phyloP scores from a whole-genome alignment of 2,113 vertebrate species.

The Campylomormyrus tamandua region DNA sequence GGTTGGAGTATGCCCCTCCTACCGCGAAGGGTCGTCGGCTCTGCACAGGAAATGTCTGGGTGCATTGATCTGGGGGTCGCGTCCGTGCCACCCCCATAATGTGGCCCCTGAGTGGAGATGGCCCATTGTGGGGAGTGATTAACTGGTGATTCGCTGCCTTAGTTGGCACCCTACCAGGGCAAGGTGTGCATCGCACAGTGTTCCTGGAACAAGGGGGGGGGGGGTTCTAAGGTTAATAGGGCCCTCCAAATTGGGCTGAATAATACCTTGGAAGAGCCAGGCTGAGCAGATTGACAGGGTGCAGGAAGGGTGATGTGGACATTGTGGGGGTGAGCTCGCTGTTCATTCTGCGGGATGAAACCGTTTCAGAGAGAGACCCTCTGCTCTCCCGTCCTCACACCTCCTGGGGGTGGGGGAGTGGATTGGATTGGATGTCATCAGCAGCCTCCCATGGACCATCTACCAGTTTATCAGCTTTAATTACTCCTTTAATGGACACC shows the following conservation, averaged over 20 bases:
- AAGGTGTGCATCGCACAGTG: background rate
- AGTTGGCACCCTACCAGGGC: conserved; percentile 5
- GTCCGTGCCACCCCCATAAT: background rate
- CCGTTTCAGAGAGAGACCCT: background rate
- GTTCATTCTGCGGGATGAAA: background rate
- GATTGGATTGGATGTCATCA: background rate
- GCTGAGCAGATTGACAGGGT: background rate
- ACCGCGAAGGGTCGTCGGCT: background rate
- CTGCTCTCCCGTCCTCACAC: background rate
- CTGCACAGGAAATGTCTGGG: background rate
- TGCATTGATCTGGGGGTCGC: background rate
- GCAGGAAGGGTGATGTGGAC: background rate
- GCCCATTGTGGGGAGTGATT: background rate
- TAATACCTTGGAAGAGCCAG: background rate
- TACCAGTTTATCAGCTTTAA: conserved; percentile 46
- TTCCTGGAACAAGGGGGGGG: conserved; percentile 1
- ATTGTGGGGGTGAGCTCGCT: background rate
- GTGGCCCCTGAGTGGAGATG: background rate
- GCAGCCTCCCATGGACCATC: background rate
- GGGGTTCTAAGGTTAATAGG: background rate
- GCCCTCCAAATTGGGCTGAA: background rate
- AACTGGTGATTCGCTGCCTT: background rate
- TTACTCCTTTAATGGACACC: conserved; percentile 44
- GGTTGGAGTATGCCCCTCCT: background rate
- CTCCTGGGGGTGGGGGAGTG: background rate